phyloP scores from a whole-genome alignment of 2,797 vertebrate genomes.

The Picus viridis region DNA sequence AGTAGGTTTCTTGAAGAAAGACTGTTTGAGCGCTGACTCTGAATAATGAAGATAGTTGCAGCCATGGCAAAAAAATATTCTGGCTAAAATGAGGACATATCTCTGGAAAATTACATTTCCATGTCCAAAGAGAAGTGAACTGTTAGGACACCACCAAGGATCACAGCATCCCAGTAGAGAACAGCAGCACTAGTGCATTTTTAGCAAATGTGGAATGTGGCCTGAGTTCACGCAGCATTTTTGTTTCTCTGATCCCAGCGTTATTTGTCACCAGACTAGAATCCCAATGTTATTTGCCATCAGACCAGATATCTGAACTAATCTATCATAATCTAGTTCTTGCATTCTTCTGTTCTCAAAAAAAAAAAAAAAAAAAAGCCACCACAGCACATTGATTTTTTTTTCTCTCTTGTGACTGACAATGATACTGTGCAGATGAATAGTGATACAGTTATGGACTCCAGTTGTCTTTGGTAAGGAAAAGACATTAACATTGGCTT shows the following conservation, averaged over 20 bases:
- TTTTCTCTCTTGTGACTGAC: slow-evolving; percentile 53
- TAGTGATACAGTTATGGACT: slow-evolving; percentile 62
- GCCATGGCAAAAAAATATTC: not conserved
- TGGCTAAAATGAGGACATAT: not conserved
- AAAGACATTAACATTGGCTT: slow-evolving; percentile 66
- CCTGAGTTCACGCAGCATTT: not conserved
- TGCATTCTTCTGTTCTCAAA: slow-evolving; percentile 51
- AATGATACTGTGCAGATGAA: slow-evolving; percentile 54
- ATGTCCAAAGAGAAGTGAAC: not conserved
- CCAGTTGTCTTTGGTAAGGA: slow-evolving; percentile 67
- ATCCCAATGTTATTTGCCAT: slow-evolving; percentile 32
- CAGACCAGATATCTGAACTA: slow-evolving; percentile 49
- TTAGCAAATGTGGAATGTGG: slow-evolving; percentile 22
- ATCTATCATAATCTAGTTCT: slow-evolving; percentile 56
- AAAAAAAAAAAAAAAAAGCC: slow-evolving; percentile 16
- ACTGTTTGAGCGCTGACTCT: not conserved
- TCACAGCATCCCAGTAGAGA: not conserved
- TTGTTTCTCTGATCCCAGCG: slow-evolving; percentile 17
- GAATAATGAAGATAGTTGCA: not conserved
- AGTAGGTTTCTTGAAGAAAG: not conserved
- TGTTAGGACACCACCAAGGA: not conserved
- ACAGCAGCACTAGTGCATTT: not conserved
- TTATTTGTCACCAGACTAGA: slow-evolving; percentile 49
- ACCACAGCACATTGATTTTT: not conserved
- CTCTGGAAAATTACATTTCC: not conserved